Percentiles rank a stretch among this genome's conserved stretches.
phyloP scores from a whole-genome alignment of 2,888 invertebrate species.

The Scaptomyza reducta region DNA sequence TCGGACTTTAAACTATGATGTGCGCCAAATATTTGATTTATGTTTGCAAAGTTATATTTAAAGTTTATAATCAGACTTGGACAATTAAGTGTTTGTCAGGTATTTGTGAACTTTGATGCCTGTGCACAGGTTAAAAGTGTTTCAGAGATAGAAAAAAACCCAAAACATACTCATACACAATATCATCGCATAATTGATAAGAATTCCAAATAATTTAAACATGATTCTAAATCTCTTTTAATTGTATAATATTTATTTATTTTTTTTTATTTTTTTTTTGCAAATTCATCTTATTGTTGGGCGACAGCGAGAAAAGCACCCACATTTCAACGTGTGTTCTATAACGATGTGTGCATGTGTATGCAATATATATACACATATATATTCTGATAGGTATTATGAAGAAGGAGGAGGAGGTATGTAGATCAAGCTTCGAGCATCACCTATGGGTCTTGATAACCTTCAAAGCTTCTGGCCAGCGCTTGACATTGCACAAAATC shows the following conservation, averaged over 20 bases:
- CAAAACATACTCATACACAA: conserved; percentile 1
- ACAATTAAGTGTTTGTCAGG: not conserved
- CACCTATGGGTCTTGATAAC: conserved; percentile 57
- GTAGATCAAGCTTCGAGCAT: conserved; percentile 5
- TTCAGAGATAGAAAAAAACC: conserved; percentile 1
- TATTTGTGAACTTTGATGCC: conserved; percentile 41
- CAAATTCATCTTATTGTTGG: conserved; percentile 24
- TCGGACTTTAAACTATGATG: conserved; percentile 60
- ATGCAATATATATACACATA: conserved; percentile 35
- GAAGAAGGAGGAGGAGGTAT: conserved; percentile 1
- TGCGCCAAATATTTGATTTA: not conserved
- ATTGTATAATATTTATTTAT: not conserved
- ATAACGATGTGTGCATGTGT: conserved; percentile 42
- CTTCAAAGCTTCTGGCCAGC: conserved; percentile 25
- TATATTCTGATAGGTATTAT: conserved; percentile 47
- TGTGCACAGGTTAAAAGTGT: conserved; percentile 33
- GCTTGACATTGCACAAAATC: conserved; percentile 37
- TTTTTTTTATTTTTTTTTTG: too few relatives aligned
- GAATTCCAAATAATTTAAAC: conserved; percentile 10
- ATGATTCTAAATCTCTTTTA: conserved; percentile 3
- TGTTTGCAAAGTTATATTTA: conserved; percentile 28
- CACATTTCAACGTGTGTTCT: conserved; percentile 51
- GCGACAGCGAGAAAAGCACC: conserved; percentile 19
- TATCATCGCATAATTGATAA: conserved; percentile 39
- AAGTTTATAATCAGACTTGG: not conserved